A percentile compares a stretch with the other conserved stretches of the same genome.
These are phyloP conservation scores for Drymodes brunneopygia DNA, from an alignment of 2,113 vertebrate species.

Conservation along the genomic window DNA sequence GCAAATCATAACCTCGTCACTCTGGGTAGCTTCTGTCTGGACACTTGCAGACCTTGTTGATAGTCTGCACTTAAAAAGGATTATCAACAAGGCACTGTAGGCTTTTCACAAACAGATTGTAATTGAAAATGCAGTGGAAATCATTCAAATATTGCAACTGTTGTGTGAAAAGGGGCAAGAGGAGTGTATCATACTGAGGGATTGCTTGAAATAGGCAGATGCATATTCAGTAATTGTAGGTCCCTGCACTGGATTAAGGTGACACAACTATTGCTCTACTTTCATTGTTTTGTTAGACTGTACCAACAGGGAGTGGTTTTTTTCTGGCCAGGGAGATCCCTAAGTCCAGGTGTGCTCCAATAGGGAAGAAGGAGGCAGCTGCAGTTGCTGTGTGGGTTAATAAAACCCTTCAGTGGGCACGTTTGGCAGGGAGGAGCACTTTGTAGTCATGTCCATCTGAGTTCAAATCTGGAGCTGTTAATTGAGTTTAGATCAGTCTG, in stretches of 20 bases:
- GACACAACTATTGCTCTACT: neutral
- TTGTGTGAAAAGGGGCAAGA: neutral
- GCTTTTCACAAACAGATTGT: neutral
- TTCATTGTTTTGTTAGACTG: neutral
- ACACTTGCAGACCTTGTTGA: neutral
- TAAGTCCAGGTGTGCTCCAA: neutral
- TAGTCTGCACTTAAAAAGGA: neutral
- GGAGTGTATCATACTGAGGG: neutral
- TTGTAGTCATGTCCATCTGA: accelerated
- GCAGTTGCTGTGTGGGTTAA: neutral
- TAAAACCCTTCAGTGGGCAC: neutral
- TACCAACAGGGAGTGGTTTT: neutral
- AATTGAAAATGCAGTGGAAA: neutral
- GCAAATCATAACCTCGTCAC: neutral
- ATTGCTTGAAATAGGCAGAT: neutral
- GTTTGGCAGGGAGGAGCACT: neutral
- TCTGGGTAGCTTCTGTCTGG: neutral
- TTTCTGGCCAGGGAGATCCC: neutral
- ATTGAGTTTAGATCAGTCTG: neutral
- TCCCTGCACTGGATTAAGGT: neutral
- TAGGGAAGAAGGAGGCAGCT: neutral
- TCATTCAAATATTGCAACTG: neutral
- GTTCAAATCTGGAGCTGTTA: neutral
- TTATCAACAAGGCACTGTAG: neutral
- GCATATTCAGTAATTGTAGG: neutral